Conservation (phyloP, 1,140 invertebrate species). For the Habropoda laboriosa region DNA sequence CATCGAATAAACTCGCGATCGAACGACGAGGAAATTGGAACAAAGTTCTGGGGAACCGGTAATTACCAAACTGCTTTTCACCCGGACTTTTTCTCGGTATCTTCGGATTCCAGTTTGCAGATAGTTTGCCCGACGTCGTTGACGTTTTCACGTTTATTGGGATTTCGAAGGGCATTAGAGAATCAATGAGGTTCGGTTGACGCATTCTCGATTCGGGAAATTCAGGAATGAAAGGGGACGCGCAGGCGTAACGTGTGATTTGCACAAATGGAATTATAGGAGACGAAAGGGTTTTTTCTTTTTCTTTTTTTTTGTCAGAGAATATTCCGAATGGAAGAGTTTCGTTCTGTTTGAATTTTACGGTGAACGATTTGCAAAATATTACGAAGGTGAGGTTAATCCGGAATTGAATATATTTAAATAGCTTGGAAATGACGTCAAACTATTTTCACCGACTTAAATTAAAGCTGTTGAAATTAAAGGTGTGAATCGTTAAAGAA, state of each 20-base stretch:
- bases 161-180: background rate
- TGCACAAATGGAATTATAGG: background rate
- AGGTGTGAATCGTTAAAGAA: too few relatives aligned
- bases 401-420: too few relatives aligned
- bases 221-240: background rate
- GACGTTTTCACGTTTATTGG: slow-evolving; percentile 9
- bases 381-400: too few relatives aligned
- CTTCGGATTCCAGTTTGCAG: slow-evolving; percentile 11
- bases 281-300: background rate
- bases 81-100: slow-evolving; percentile 31
- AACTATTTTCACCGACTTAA: too few relatives aligned
- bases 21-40: slow-evolving; percentile 46
- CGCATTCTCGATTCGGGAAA: background rate
- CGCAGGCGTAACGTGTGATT: background rate
- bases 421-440: too few relatives aligned
- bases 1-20: background rate
- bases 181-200: slow-evolving; percentile 1
- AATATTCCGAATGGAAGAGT: too few relatives aligned
- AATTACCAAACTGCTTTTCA: slow-evolving; percentile 47
- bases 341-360: background rate
- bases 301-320: too few relatives aligned
- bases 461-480: too few relatives aligned
- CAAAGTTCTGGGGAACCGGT: slow-evolving; percentile 49
- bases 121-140: background rate
- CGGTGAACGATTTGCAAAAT: too few relatives aligned